Evolutionary conservation across 2,797 vertebrate species (phyloP), one percentile per base, ranked within the genome.

Genomic region (Rhinoraja longicauda): DNA sequence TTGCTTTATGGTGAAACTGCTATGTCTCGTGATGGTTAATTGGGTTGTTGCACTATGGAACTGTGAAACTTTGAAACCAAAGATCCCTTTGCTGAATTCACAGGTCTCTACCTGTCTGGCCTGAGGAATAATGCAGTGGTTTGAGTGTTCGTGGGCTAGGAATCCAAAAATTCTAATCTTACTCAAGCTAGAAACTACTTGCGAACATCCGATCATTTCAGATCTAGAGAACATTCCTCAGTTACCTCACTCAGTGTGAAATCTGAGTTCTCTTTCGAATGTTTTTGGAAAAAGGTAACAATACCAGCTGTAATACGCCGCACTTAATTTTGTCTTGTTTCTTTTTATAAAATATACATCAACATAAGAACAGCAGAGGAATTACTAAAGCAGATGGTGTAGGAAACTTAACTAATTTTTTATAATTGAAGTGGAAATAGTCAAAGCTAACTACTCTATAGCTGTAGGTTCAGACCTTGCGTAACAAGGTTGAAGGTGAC

Each of bases 361-460:
- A 82, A 9, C 21, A 82, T 21, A 45, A 19, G 26, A n/a, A n/a
- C 53, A 84, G 24, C 29, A 81, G 26, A 59, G 53, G 81, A 84
- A 84, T 29, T 84, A 59, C 81, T 59, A 26, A n/a, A 53, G 9
- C 26, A 84, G 53, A 84, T 57, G 13, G 12, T n/a, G 12, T 59
- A 84, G 81, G 59, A 84, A 84, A 81, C 53, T 84, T 84, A 84
- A 84, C 26, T 59, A n/a, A 84, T 84, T 84, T 84, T 84, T 53
- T 6, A 6, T 84, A 59, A 84, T 59, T 84, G 53, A 82, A 82
- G 26, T 53, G 82, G 45, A 59, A 84, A n/a, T 57, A n/a, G 26
- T 5, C 81, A 29, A 29, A 59, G 81, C 53, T 1, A 84, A 29
- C 84, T 59, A n/a, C 10, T 84, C 53, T 0, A 6, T 59, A 29